phyloP scores from a whole-genome alignment of 35 echinoderm and acorn worm species.

The Anneissia japonica region DNA sequence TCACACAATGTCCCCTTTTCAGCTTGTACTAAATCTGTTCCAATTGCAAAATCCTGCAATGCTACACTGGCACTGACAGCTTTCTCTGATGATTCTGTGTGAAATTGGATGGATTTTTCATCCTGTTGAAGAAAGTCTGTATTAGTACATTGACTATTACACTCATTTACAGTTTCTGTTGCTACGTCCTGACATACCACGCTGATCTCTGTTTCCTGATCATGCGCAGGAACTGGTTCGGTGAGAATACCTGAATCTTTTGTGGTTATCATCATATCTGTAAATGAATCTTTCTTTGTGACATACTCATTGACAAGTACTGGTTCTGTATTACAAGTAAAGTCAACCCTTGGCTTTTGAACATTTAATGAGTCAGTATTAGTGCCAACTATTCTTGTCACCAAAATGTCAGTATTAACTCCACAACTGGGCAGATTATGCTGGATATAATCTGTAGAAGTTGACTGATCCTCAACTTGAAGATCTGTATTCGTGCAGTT shows the following conservation, averaged over 20 bases:
- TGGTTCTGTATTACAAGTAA: background rate
- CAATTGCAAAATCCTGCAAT: conserved; percentile 23
- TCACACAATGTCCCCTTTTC: conserved; percentile 27
- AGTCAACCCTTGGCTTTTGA: conserved; percentile 10
- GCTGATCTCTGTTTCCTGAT: conserved; percentile 1
- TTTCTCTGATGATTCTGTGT: conserved; percentile 14
- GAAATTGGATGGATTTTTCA: background rate
- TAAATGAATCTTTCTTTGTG: background rate
- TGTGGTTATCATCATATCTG: background rate
- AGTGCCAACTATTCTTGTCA: conserved; percentile 52
- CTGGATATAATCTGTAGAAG: background rate
- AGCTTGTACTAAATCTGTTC: background rate
- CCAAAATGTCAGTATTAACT: conserved; percentile 46
- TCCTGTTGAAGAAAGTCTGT: background rate
- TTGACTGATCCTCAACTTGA: background rate
- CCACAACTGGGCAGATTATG: conserved; percentile 19
- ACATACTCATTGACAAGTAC: background rate
- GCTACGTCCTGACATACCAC: background rate
- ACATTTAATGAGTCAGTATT: conserved; percentile 33
- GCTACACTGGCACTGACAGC: background rate
- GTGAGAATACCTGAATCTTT: conserved; percentile 32
- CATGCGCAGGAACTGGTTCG: background rate
- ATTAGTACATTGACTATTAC: conserved; percentile 21
- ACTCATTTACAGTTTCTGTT: background rate
- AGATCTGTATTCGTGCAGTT: background rate